Percentiles rank a stretch among this genome's conserved stretches.
phyloP scores from a whole-genome alignment of 2,888 invertebrate genomes.

The Sphaerophoria taeniata region DNA sequence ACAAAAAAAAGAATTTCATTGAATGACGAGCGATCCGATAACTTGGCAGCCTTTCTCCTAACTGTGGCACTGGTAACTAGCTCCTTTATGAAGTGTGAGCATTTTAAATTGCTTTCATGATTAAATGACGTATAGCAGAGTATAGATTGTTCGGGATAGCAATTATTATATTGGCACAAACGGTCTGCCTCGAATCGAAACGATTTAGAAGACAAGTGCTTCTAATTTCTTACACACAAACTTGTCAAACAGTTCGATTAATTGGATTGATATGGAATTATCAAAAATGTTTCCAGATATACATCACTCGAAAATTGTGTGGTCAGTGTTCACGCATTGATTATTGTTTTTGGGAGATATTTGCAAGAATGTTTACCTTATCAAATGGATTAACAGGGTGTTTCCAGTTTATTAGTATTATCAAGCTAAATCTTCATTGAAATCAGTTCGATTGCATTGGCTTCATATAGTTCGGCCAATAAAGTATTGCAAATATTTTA shows the following conservation, averaged over 20 bases:
- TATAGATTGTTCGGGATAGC: too few relatives aligned
- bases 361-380: neutral
- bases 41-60: slow-evolving; percentile 33
- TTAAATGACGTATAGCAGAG: slow-evolving; percentile 15
- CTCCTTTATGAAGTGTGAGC: slow-evolving; percentile 54
- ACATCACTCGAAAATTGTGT: neutral
- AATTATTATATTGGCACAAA: slow-evolving; percentile 1
- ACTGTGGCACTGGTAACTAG: slow-evolving; percentile 38
- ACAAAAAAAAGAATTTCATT: slow-evolving; percentile 18
- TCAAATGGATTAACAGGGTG: slow-evolving; percentile 3
- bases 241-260: slow-evolving; percentile 60
- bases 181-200: neutral
- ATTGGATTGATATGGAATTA: slow-evolving; percentile 52
- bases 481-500: too few relatives aligned
- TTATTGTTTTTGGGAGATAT: neutral
- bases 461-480: too few relatives aligned
- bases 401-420: neutral
- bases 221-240: slow-evolving; percentile 62
- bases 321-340: too few relatives aligned
- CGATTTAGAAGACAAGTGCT: slow-evolving; percentile 28
- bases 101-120: slow-evolving; percentile 55
- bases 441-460: too few relatives aligned
- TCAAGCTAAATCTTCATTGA: neutral
- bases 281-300: slow-evolving; percentile 41
- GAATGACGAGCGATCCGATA: slow-evolving; percentile 48